These are phyloP conservation scores for Tiaroga cobitis DNA, from an alignment of 2,797 vertebrate species.

Conservation along the genomic window DNA sequence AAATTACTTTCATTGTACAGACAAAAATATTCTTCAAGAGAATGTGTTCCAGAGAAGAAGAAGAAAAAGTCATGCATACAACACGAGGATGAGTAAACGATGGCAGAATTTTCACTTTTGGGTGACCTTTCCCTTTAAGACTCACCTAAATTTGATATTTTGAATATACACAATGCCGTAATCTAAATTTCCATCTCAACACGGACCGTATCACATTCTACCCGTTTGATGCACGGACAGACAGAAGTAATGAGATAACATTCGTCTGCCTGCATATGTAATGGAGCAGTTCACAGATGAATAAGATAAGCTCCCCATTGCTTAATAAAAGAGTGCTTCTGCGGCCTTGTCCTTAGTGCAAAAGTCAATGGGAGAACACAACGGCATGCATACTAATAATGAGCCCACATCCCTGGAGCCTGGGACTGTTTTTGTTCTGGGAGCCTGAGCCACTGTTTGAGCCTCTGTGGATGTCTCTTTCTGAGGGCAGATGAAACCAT, in stretches of 20 bases:
- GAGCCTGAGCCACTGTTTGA: slow-evolving; percentile 56
- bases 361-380: slow-evolving; percentile 65
- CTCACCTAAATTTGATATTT: slow-evolving; percentile 5
- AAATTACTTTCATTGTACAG: neutral
- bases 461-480: slow-evolving; percentile 56
- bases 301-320: slow-evolving; percentile 64
- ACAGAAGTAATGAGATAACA: slow-evolving; percentile 59
- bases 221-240: slow-evolving; percentile 44
- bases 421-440: slow-evolving; percentile 58
- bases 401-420: slow-evolving; percentile 57
- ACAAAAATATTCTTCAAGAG: slow-evolving; percentile 2
- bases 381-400: slow-evolving; percentile 65
- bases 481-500: slow-evolving; percentile 56
- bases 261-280: slow-evolving; percentile 54
- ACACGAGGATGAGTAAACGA: slow-evolving; percentile 6
- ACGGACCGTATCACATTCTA: slow-evolving; percentile 5
- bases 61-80: neutral
- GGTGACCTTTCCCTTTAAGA: neutral
- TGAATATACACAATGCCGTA: slow-evolving; percentile 5
- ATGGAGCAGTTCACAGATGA: slow-evolving; percentile 58
- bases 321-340: slow-evolving; percentile 61
- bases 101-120: neutral
- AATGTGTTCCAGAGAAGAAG: neutral
- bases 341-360: slow-evolving; percentile 60
- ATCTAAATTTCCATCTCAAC: neutral